These are phyloP conservation scores for Coenonympha glycerion DNA, from an alignment of 2,888 invertebrate species.

Conservation along the genomic window DNA sequence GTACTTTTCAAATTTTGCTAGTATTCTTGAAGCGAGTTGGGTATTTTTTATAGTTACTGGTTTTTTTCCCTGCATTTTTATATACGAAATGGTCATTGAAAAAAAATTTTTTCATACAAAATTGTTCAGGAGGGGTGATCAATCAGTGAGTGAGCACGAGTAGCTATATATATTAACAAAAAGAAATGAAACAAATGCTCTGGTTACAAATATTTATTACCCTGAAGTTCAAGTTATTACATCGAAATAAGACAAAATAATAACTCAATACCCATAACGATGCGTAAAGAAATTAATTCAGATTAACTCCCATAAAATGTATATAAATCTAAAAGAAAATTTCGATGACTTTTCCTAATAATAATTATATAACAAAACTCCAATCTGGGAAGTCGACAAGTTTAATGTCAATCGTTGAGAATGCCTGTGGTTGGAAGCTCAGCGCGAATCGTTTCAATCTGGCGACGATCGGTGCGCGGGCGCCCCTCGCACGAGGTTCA, in stretches of 20 bases:
- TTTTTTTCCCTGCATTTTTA: too few relatives aligned
- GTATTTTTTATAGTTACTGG: too few relatives aligned
- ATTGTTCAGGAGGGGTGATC: too few relatives aligned
- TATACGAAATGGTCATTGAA: too few relatives aligned
- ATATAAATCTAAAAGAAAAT: neutral
- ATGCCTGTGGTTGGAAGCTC: neutral
- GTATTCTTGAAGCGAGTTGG: too few relatives aligned
- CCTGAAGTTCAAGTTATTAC: conserved; percentile 26
- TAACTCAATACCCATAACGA: conserved; percentile 17
- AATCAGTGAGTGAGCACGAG: too few relatives aligned
- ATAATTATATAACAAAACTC: neutral
- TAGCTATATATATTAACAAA: too few relatives aligned
- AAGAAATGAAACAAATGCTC: neutral
- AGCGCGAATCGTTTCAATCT: conserved; percentile 12
- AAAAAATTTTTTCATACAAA: too few relatives aligned
- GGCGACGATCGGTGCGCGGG: conserved; percentile 11
- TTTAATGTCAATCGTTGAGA: conserved; percentile 14
- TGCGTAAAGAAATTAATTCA: conserved; percentile 13
- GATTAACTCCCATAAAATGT: conserved; percentile 13
- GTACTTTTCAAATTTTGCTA: too few relatives aligned
- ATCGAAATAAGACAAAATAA: conserved; percentile 20
- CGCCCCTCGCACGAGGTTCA: too few relatives aligned
- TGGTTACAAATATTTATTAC: conserved; percentile 26
- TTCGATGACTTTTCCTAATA: neutral
- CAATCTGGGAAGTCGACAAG: conserved; percentile 9